phyloP scores from a whole-genome alignment of 2,797 vertebrate species.

The Molothrus ater region DNA sequence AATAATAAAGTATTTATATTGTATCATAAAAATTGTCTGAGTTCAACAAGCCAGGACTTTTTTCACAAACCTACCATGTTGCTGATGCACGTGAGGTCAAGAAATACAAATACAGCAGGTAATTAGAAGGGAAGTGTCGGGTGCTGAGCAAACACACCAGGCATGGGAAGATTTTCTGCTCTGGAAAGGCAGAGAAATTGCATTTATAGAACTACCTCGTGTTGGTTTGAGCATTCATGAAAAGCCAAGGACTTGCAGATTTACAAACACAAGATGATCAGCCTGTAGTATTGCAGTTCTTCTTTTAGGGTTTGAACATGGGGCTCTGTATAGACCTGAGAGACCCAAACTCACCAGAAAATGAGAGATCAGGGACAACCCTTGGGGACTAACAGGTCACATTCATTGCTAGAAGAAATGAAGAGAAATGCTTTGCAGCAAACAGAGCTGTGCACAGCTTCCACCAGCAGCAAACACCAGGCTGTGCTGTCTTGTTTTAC shows the following conservation, averaged over 20 bases:
- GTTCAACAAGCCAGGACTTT: conserved; percentile 4
- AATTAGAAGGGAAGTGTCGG: conserved; percentile 34
- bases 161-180: background rate
- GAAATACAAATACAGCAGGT: conserved; percentile 48
- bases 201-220: background rate
- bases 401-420: background rate
- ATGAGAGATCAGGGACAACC: background rate
- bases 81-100: conserved; percentile 41
- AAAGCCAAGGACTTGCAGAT: background rate
- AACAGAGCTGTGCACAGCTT: background rate
- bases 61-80: background rate
- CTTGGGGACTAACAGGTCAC: background rate
- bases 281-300: background rate
- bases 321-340: background rate
- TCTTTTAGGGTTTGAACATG: background rate
- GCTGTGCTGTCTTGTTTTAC: background rate
- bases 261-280: background rate
- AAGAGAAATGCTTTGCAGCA: background rate
- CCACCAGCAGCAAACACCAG: background rate
- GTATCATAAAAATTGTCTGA: background rate
- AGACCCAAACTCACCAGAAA: background rate
- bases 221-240: background rate
- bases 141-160: conserved; percentile 40
- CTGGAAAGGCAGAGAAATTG: background rate
- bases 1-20: background rate